These are phyloP conservation scores for Diuraphis noxia DNA, from an alignment of 1,140 invertebrate species.

Conservation along the genomic window DNA sequence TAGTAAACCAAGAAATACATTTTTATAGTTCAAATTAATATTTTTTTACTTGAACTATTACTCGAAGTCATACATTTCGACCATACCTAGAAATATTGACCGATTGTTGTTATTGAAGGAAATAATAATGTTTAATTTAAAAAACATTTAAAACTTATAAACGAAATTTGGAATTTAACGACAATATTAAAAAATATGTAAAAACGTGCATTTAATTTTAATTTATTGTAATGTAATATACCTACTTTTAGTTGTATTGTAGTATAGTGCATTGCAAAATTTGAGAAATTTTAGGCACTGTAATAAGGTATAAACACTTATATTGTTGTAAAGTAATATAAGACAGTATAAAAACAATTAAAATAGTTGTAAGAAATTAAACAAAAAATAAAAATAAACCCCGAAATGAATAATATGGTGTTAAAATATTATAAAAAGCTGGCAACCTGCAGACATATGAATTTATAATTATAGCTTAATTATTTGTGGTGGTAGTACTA, in stretches of 20 bases:
- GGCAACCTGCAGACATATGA: not conserved
- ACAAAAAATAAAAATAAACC: not conserved
- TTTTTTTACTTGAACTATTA: not conserved
- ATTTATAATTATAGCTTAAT: slow-evolving; percentile 12
- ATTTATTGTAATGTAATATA: not conserved
- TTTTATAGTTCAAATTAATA: not conserved
- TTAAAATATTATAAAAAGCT: not conserved
- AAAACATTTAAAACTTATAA: not conserved
- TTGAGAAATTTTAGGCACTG: not conserved
- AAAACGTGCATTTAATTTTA: not conserved
- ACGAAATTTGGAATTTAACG: not conserved
- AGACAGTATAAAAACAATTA: not conserved
- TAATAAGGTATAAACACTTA: not conserved
- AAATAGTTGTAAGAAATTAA: not conserved
- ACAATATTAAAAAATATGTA: not conserved
- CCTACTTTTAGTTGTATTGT: not conserved
- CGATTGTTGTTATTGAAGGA: not conserved
- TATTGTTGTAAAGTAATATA: not conserved
- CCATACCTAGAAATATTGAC: not conserved
- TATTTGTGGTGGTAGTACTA: not conserved
- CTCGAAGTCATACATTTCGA: not conserved
- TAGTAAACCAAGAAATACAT: not conserved
- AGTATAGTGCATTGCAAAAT: not conserved
- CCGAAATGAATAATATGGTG: not conserved
- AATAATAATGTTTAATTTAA: not conserved